Evolutionary conservation across 2,113 vertebrate genomes (phyloP).

Genomic region (Burhinus bistriatus): DNA sequence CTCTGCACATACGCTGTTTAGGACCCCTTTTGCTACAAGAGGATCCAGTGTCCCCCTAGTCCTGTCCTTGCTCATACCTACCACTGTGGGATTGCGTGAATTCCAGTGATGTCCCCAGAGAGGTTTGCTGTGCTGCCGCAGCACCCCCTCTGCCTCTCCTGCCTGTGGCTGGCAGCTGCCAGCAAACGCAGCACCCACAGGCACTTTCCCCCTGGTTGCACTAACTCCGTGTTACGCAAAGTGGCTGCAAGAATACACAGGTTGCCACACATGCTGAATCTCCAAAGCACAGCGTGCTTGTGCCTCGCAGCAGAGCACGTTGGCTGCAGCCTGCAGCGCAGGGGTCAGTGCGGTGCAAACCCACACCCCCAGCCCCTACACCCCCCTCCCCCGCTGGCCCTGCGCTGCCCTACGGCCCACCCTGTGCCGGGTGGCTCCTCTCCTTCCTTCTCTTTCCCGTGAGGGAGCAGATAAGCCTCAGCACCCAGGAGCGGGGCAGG

Average conservation of each 20-base stretch:
- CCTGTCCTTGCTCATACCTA: not conserved
- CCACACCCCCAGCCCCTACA: accelerated
- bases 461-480: not conserved
- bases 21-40: not conserved
- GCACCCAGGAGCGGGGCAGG: not conserved
- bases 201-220: not conserved
- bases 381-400: no score
- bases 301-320: not conserved
- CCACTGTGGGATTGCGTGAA: not conserved
- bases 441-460: not conserved
- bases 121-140: not conserved
- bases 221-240: not conserved
- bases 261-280: not conserved
- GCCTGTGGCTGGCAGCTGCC: not conserved
- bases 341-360: not conserved
- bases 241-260: not conserved
- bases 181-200: not conserved
- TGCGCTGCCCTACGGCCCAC: not conserved
- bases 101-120: accelerated
- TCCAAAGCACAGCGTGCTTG: accelerated
- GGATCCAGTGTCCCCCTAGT: not conserved
- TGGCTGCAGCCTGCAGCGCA: not conserved
- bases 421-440: not conserved
- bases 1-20: not conserved
- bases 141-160: not conserved